Evolutionary conservation across 2,888 invertebrate species (phyloP), one percentile per base, ranked within the genome.

Genomic region (Harpalus rubripes): DNA sequence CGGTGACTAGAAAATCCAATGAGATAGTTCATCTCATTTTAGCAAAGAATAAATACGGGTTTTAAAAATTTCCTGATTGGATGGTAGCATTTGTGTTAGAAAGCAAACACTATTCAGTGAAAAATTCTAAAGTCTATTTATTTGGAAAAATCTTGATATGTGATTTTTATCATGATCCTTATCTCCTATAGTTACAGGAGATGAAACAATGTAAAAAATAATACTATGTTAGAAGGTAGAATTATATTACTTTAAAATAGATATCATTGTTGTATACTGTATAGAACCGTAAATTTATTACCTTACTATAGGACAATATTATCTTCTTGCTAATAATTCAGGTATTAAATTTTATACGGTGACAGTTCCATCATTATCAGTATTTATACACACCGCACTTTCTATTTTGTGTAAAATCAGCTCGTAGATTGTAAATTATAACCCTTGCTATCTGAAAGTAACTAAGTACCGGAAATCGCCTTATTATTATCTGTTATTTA

Each of bases 401-500:
- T 74, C 44, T 41, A 74, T 74, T 44, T 74, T 74, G 10, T 12
- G 3, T 10, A 18, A 18, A 15, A 41, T 26, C 16, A 44, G 72
- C 44, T 44, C 44, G 41, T 44, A 44, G 8, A 22, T 44, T 74
- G 44, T 44, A 74, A 74, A 74, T 74, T 44, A 15, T 44, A 74
- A 74, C 44, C 10, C 44, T 44, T 74, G n/a, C 32, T 68, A 68
- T 68, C 72, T 74, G 72, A 18, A 44, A 74, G 32, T 39, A 68
- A 68, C 15, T 44, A 68, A 68, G 68, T 44, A 44, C 72, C 72
- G 72, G 72, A 74, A 74, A 74, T 44, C 16, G 44, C 72, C 16
- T 74, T 44, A 74, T 74, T 74, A 74, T 74, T 74, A 74, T 74
- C 72, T 44, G 44, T 74, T 74, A 74, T 74, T 74, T 74, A 74